phyloP scores from a whole-genome alignment of 2,113 vertebrate genomes.

The Serilophus lunatus region DNA sequence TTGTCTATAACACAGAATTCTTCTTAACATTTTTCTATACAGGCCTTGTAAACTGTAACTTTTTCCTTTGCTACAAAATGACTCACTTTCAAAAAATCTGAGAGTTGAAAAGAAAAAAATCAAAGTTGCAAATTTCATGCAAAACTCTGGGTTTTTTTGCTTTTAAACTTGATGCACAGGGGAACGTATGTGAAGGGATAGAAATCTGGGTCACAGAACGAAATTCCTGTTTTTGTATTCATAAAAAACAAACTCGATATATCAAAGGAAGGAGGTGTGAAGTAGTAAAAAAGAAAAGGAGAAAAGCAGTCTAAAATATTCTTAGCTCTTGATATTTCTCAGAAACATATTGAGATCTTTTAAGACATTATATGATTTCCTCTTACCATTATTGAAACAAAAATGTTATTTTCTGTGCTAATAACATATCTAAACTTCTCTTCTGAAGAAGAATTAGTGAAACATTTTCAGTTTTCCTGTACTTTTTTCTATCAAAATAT shows the following conservation, averaged over 20 bases:
- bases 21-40: neutral
- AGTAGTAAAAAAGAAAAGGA: constrained; percentile 56
- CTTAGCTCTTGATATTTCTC: neutral
- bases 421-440: neutral
- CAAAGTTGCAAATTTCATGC: constrained; percentile 54
- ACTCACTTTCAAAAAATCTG: constrained; percentile 28
- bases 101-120: neutral
- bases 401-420: neutral
- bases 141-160: constrained; percentile 48
- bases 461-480: neutral
- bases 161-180: constrained; percentile 66
- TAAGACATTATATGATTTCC: neutral
- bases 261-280: constrained; percentile 68
- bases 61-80: constrained; percentile 26
- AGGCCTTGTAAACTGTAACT: neutral
- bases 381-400: neutral
- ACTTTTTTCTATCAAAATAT: neutral
- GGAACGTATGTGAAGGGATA: constrained; percentile 47
- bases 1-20: neutral
- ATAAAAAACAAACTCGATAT: constrained; percentile 59
- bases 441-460: neutral
- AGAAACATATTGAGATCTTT: neutral
- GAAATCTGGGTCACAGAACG: constrained; percentile 67
- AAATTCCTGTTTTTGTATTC: constrained; percentile 67
- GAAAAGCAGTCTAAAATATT: constrained; percentile 50